Conservation (phyloP, 2,113 vertebrate genomes). For the human (Homo sapiens) region DNA sequence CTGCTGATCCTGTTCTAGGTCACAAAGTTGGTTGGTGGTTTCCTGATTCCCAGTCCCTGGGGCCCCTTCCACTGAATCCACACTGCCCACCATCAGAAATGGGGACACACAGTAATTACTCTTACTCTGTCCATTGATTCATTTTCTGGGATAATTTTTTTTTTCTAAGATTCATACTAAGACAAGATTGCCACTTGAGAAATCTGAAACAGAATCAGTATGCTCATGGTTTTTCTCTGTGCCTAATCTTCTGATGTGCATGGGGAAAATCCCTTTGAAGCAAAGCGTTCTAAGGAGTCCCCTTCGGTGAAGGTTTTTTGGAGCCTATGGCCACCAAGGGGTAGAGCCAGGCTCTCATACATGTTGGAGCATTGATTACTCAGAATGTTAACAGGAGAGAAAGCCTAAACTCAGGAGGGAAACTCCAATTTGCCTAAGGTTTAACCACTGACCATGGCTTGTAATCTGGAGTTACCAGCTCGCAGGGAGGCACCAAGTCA, state of each 20-base stretch:
- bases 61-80: background rate
- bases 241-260: fast-evolving
- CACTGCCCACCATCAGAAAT: background rate
- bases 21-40: background rate
- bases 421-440: background rate
- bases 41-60: background rate
- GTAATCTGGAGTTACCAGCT: background rate
- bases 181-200: background rate
- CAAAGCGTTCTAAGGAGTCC: background rate
- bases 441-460: fast-evolving
- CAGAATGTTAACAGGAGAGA: fast-evolving
- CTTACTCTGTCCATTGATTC: background rate
- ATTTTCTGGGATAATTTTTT: background rate
- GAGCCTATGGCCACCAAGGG: background rate
- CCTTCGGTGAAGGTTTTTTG: background rate
- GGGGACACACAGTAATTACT: background rate
- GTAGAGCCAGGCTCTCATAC: background rate
- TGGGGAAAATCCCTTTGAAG: background rate
- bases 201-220: background rate
- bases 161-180: background rate
- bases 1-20: background rate
- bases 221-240: background rate
- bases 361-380: background rate
- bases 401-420: background rate
- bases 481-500: fast-evolving